Conservation (phyloP, 2,797 vertebrate genomes). For the Knipowitschia caucasica region DNA sequence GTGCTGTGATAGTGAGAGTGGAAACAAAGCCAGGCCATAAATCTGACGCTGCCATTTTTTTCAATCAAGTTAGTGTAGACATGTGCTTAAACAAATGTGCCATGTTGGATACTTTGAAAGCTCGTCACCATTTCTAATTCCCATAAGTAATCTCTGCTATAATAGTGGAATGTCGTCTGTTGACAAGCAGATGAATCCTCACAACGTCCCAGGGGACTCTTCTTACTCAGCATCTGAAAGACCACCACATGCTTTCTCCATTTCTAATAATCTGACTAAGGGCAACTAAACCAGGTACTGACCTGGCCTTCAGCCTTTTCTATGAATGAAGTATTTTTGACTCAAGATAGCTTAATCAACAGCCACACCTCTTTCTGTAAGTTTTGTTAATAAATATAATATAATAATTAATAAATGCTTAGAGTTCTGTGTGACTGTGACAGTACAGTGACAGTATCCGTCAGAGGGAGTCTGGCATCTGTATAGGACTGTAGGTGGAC, state of each 20-base stretch:
- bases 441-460: too few species aligned
- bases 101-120: not conserved
- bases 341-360: too few species aligned
- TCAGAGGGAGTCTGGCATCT: too few species aligned
- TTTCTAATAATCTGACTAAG: not conserved
- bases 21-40: slow-evolving; percentile 2
- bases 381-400: too few species aligned
- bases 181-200: not conserved
- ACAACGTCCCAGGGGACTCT: not conserved
- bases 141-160: not conserved
- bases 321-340: too few species aligned
- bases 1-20: slow-evolving; percentile 15
- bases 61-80: not conserved
- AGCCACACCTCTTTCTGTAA: too few species aligned
- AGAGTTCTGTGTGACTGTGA: too few species aligned
- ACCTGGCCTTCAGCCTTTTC: not conserved
- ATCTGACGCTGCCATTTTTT: slow-evolving; percentile 6
- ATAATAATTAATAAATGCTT: too few species aligned
- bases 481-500: not conserved
- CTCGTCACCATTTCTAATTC: not conserved
- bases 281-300: not conserved
- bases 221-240: not conserved
- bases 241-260: not conserved
- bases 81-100: not conserved
- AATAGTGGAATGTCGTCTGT: not conserved